phyloP scores from a whole-genome alignment of 2,113 vertebrate genomes.

The Gavia stellata region DNA sequence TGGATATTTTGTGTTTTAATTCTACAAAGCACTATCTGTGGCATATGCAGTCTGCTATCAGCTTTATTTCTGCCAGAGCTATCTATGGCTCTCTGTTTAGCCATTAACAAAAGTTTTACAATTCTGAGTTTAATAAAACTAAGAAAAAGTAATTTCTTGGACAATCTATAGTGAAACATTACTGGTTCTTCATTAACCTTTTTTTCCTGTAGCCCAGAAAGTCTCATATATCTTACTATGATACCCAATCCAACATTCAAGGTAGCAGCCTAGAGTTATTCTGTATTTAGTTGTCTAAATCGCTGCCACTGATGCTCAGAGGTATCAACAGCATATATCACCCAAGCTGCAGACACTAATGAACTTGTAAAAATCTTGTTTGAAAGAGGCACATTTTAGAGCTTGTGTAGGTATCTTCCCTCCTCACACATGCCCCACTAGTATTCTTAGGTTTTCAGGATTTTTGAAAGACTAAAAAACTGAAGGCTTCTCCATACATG shows the following conservation, averaged over 20 bases:
- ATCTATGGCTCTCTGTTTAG: neutral
- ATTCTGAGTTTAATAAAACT: neutral
- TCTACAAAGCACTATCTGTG: neutral
- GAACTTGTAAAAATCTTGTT: neutral
- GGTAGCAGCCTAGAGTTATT: neutral
- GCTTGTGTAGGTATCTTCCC: neutral
- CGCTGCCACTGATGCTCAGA: neutral
- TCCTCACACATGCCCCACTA: neutral
- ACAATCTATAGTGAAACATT: neutral
- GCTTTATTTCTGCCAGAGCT: neutral
- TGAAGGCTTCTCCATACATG: neutral
- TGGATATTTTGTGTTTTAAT: neutral
- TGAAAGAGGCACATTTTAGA: neutral
- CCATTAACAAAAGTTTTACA: neutral
- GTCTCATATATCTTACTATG: neutral
- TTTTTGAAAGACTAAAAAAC: neutral
- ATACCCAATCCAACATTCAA: neutral
- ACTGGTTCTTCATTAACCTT: neutral
- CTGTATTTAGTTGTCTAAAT: neutral
- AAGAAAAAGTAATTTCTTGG: neutral
- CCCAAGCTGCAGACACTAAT: neutral
- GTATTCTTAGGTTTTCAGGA: neutral
- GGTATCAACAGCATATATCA: neutral
- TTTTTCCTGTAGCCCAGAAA: neutral
- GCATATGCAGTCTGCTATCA: neutral